Evolutionary conservation across 64 coral and sea anemone species (phyloP), one percentile per base, ranked within the genome.

Genomic region (Acropora tenuis): DNA sequence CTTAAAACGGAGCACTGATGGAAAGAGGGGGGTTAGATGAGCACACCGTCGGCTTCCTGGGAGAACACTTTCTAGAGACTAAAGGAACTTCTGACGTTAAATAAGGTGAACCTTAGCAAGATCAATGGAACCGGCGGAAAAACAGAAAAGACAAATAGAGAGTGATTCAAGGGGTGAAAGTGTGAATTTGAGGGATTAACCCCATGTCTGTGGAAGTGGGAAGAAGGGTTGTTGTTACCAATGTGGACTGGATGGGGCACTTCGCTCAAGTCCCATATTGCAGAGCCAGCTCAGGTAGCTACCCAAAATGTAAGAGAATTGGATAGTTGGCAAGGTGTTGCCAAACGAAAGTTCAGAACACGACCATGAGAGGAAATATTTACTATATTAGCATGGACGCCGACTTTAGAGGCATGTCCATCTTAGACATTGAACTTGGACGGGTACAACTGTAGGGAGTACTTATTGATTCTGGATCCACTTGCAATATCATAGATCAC

Each of bases 361-460:
- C 1, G 30, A 40, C 52, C 48, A 6, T 41, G 30, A 72, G 17
- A n/a, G 57, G 58, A 90, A 69, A 88, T 4, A 30, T 88, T 16
- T 42, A 30, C 30, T 65, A 86, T 52, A 77, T 90, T 19, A 77
- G 9, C n/a, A 67, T 47, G 17, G 8, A 80, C 46, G 16, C 5
- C 13, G 78, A 55, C 52, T 16, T n/a, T 46, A 78, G 76, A 66
- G 46, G 78, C 8, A 18, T 30, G 30, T 30, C 30, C 30, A 52
- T 9, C 72, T 5, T 96, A 47, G 45, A 89, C 82, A 92, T 80
- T 74, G 41, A 49, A 43, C 61, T 92, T 15, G 86, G 90, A 73
- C 78, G 94, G 4, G 90, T 92, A 7, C 41, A 89, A 53, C 78
- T 96, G 30, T 53, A 79, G 16, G 90, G 68, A 83, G 90, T 96